Evolutionary conservation across 2,888 invertebrate genomes (phyloP), one percentile per base, ranked within the genome.

Genomic region (Polydrusus tereticollis): DNA sequence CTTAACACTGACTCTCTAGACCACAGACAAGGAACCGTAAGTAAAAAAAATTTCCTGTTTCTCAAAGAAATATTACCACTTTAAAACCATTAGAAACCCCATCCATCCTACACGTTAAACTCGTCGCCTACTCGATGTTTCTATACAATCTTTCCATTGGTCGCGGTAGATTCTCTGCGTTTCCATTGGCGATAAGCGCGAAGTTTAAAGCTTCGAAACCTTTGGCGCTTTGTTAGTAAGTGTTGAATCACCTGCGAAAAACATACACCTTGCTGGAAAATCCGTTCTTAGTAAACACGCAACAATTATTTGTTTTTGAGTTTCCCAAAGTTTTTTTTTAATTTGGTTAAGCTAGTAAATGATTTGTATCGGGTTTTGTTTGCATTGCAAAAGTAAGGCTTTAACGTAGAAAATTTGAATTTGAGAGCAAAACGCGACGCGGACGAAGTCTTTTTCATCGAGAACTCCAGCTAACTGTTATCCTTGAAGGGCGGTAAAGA

Each of bases 151-250:
- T 29, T 23, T 45, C 59, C 14, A 70, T 70, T 70, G 70, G 70
- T 18, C 58, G 29, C n/a, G 12, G n/a, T 21, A 26, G 63, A 57
- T 63, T 63, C 57, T n/a, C 69, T 18, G 12, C 21, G 33, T 16
- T 38, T 29, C 36, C 26, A 63, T 63, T 69, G 63, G 69, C 20
- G 20, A 33, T 47, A 63, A 63, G 57, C 45, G 29, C n/a, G 16
- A 58, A 64, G 33, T 58, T 70, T 70, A 64, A 67, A 65, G 64
- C 70, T 18, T 50, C 64, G 52, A 52, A 69, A 64, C 26, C 33
- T 70, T 70, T 65, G 57, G 70, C 70, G 70, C 64, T 70, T 26
- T 57, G 70, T 70, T 70, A 70, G 70, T 70, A 64, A 70, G 70
- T 47, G 70, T 50, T 63, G 70, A 58, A 50, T 50, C 65, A 70